Percentiles rank a stretch among this genome's conserved stretches.
Conservation (phyloP, 1,140 invertebrate species). For the Lepidotrigona ventralis region DNA sequence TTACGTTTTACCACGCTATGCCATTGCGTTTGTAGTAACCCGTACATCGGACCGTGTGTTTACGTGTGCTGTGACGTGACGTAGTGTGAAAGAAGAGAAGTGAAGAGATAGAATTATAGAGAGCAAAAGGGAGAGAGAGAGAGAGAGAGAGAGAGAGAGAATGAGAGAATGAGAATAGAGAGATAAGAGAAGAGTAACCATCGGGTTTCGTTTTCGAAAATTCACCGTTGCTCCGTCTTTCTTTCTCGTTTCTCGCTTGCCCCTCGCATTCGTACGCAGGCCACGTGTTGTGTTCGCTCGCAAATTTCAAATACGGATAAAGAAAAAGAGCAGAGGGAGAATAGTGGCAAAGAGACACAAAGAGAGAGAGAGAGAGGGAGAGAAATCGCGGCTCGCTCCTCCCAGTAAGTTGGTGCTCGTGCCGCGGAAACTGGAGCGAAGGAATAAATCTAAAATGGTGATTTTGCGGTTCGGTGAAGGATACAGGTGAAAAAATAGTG, state of each 20-base stretch:
- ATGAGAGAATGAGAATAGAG: too few relatives aligned
- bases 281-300: conserved; percentile 1
- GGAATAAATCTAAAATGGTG: conserved; percentile 39
- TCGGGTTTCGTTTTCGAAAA: not conserved
- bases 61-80: conserved; percentile 52
- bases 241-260: not conserved
- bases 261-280: not conserved
- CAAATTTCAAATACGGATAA: not conserved
- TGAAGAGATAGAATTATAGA: not conserved
- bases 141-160: too few relatives aligned
- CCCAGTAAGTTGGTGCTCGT: conserved; percentile 13
- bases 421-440: conserved; percentile 6
- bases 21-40: not conserved
- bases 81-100: conserved; percentile 17
- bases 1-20: not conserved
- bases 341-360: not conserved
- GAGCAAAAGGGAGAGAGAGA: too few relatives aligned
- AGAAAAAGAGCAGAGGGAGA: not conserved
- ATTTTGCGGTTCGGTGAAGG: conserved; percentile 46
- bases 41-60: conserved; percentile 24
- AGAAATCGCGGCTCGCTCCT: not conserved
- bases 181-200: not conserved
- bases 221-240: not conserved
- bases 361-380: not conserved
- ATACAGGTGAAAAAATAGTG: conserved; percentile 64